phyloP scores from a whole-genome alignment of 2,888 invertebrate species.

The Pogonocherus hispidulus region DNA sequence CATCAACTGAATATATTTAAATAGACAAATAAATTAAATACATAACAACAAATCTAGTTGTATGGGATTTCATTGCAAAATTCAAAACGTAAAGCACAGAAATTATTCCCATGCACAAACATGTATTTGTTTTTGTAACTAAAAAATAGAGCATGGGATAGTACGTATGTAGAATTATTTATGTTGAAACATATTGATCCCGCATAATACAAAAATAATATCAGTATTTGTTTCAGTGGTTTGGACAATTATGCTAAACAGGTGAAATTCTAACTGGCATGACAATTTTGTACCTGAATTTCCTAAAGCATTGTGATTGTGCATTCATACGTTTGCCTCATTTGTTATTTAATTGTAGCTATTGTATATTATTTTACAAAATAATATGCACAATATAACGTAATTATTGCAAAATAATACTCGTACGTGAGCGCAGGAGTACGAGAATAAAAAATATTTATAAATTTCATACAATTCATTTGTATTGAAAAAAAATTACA shows the following conservation, averaged over 20 bases:
- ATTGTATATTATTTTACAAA: neutral
- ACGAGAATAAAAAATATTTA: too few relatives aligned
- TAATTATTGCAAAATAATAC: too few relatives aligned
- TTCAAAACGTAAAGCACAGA: conserved; percentile 6
- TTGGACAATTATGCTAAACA: neutral
- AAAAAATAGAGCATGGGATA: neutral
- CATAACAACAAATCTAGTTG: too few relatives aligned
- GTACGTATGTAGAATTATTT: neutral
- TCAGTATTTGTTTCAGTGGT: neutral
- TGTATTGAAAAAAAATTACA: too few relatives aligned
- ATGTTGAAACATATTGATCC: neutral
- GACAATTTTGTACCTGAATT: neutral
- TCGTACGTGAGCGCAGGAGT: too few relatives aligned
- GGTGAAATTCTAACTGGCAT: neutral
- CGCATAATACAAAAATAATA: conserved; percentile 3
- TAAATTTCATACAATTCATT: too few relatives aligned
- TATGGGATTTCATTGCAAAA: conserved; percentile 6
- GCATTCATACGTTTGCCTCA: neutral
- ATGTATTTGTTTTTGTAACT: conserved; percentile 12
- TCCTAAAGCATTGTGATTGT: neutral
- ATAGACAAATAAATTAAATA: too few relatives aligned
- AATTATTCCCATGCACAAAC: conserved; percentile 12
- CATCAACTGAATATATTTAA: too few relatives aligned
- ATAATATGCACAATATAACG: neutral
- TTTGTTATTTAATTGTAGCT: neutral